These are phyloP conservation scores for Dinomys branickii DNA, from an alignment of 2,113 vertebrate genomes.

Conservation along the genomic window DNA sequence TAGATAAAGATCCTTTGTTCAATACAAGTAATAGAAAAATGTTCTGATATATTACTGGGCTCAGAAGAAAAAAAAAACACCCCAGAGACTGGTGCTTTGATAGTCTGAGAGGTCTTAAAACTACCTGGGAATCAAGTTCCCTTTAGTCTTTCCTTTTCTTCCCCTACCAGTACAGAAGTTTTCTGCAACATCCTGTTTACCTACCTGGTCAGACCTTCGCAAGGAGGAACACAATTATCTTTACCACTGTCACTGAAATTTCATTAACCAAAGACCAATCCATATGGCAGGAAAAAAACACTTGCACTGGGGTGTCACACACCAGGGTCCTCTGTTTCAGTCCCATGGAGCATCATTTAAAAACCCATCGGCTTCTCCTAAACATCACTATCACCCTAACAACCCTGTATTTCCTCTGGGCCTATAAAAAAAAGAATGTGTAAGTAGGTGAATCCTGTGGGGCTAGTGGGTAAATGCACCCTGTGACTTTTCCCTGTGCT, in stretches of 20 bases:
- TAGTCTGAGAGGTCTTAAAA: neutral
- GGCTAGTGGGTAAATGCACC: neutral
- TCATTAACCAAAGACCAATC: neutral
- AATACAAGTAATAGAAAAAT: neutral
- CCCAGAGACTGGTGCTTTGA: neutral
- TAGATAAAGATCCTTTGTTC: neutral
- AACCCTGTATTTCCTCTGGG: accelerated
- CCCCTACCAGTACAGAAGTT: neutral
- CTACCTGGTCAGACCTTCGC: neutral
- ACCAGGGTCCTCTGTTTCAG: neutral
- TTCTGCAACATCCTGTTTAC: neutral
- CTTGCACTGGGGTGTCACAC: neutral
- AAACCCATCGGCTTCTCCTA: neutral
- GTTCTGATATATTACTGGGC: neutral
- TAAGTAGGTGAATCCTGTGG: neutral
- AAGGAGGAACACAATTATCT: neutral
- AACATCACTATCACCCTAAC: neutral
- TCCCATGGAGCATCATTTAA: too few relatives aligned
- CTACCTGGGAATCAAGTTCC: neutral
- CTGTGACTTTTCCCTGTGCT: neutral
- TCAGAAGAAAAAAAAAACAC: neutral
- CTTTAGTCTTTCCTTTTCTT: neutral
- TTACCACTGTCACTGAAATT: neutral
- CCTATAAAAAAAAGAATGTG: neutral
- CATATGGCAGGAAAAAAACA: neutral